Evolutionary conservation across 2,113 vertebrate species (phyloP), one percentile per base, ranked within the genome.

Genomic region (Oreochromis tanganicae): DNA sequence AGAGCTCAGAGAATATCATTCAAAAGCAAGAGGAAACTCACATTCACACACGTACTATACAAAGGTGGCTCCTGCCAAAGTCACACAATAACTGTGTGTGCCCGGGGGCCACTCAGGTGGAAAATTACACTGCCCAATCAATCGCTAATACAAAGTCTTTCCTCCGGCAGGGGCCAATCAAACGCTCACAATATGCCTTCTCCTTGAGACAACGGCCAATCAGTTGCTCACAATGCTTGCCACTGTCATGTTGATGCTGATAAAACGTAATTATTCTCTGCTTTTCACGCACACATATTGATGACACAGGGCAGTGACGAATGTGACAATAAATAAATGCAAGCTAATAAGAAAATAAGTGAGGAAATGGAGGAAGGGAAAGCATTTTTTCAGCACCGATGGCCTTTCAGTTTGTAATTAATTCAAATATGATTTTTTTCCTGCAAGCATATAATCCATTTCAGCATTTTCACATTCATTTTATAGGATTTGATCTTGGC

Each of bases 101-200:
- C 78, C 82, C 34, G 36, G 56, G 34, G 91, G 85, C 82, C 93
- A 91, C 89, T 93, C 90, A 91, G 91, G 94, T 95, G 88, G 92
- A 96, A 95, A 96, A 96, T 95, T 92, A 88, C 90, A 91, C 91
- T 14, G 80, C 56, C 95, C 93, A 96, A 95, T 96, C 94, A 96
- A 93, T 96, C 78, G 38, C 85, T 91, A 91, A 94, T 93, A 94
- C 84, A 94, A 92, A 90, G 71, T 85, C 36, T 91, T 91, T 87
- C 88, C 80, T 81, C 80, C 27, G 27, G 86, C 66, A 50, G 84
- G 38, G 46, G 86, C 94, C 92, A 93, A 95, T 95, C 90, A 95
- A 87, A 94, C 48, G 52, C 83, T 55, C 83, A 91, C 93, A 91
- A 84, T 86, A 90, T 43, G 82, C 59, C 81, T 61, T 87, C 80